Conservation (phyloP, 2,113 vertebrate species). For the Hyperoodon ampullatus region DNA sequence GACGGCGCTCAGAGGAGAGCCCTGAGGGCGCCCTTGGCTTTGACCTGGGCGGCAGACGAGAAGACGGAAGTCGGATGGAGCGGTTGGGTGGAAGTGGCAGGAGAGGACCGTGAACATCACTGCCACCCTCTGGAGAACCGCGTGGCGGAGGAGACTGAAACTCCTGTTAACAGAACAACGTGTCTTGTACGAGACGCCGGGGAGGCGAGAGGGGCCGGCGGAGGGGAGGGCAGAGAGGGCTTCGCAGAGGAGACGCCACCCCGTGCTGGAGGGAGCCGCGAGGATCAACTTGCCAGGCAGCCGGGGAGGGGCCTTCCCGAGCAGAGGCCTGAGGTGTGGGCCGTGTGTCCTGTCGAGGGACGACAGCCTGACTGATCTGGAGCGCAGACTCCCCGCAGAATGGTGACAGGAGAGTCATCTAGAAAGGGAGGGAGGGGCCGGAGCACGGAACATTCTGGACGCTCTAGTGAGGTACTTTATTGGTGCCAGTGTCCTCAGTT, state of each 20-base stretch:
- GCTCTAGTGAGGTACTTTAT: background rate
- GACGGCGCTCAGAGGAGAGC: no score
- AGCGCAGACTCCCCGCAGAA: background rate
- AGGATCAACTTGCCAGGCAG: background rate
- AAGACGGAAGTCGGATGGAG: background rate
- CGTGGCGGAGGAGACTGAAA: background rate
- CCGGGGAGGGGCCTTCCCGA: background rate
- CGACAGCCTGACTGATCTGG: background rate
- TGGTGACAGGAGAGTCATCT: background rate
- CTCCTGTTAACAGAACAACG: background rate
- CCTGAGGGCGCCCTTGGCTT: background rate
- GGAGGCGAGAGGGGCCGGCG: background rate
- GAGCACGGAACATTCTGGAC: background rate
- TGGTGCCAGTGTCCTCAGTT: background rate
- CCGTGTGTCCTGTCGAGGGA: background rate
- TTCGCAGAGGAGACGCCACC: background rate
- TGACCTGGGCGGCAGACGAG: background rate
- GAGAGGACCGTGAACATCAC: background rate
- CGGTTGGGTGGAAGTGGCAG: background rate
- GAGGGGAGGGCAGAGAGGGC: background rate
- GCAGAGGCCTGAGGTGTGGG: background rate
- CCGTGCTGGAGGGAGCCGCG: background rate
- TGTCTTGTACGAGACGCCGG: background rate
- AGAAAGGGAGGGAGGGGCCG: background rate
- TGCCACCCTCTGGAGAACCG: background rate